Base-by-base conservation (phyloP, 2,113 vertebrate species). In the Tachycineta bicolor region DNA sequence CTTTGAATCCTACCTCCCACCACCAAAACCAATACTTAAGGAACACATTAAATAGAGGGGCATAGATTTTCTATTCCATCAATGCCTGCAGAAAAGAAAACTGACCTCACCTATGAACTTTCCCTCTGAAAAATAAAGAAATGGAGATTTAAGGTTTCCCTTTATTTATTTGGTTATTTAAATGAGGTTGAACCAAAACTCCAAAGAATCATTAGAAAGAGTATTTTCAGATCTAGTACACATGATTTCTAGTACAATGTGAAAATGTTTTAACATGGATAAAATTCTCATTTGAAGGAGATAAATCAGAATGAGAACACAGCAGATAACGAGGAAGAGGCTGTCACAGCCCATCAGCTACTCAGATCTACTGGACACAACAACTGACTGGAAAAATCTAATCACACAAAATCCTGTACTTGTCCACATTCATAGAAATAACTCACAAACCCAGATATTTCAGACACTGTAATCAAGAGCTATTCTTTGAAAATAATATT, bases 351-450 rank as follows among this genome's bases (percentile, higher is more conserved):
- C 56, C 93, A 60, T 47, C 68, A 92, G 80, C 77, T 81, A 59
- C 83, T 95, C 60, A 76, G 64, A 49, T 84, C 86, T 74, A 26
- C 29, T 75, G 83, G 96, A 90, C 86, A 92, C 47, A 95, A 70
- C 50, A 65, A 87, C 34, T 47, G 77, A 92, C 95, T 20, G 76
- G 60, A 73, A 95, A 93, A 95, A 95, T 87, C 74, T 23, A 88
- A 47, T 91, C 64, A 88, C 64, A 50, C 11, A 83, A 87, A 91
- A 55, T 26, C 64, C 60, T 55, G 46, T 19, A 21, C n/a, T 69
- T 73, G 58, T 29, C 44, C 28, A 28, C 15, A 34, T 12, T 56
- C 49, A 41, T 5, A 39, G 15, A 33, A 60, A 71, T 21, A 91
- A 55, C 62, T 55, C 43, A 50, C 47, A 74, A 81, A 89, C 25